These are phyloP conservation scores for Camelus bactrianus DNA, from an alignment of 2,113 vertebrate species.

Conservation along the genomic window DNA sequence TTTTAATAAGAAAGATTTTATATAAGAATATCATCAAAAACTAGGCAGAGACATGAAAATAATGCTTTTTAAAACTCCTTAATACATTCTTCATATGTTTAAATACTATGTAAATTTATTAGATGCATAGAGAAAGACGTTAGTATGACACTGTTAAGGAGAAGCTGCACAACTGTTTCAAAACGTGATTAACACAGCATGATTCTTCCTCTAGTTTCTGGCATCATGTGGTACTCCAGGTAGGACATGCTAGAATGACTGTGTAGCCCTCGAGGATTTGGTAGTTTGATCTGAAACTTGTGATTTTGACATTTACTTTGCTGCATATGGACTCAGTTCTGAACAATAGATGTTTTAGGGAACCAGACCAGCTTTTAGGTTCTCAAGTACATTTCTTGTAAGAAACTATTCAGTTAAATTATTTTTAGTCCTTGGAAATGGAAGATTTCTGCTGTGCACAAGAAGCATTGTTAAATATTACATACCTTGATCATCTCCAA, in stretches of 20 bases:
- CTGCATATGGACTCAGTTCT: neutral
- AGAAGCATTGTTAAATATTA: slow-evolving; percentile 38
- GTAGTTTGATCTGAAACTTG: slow-evolving; percentile 44
- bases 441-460: slow-evolving; percentile 18
- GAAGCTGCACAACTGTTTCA: neutral
- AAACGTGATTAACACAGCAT: neutral
- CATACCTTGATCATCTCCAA: neutral
- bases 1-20: slow-evolving; percentile 34
- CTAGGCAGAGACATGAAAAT: slow-evolving; percentile 29
- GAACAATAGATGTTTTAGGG: neutral
- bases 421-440: slow-evolving; percentile 39
- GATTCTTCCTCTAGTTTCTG: slow-evolving; percentile 13
- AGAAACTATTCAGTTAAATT: slow-evolving; percentile 22
- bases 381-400: neutral
- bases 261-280: neutral
- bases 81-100: slow-evolving; percentile 48
- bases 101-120: slow-evolving; percentile 11
- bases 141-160: neutral
- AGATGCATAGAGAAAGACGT: neutral
- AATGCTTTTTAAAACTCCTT: slow-evolving; percentile 16
- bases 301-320: slow-evolving; percentile 42
- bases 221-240: neutral
- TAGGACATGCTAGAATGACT: neutral
- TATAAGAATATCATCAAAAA: slow-evolving; percentile 4
- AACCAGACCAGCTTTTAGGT: slow-evolving; percentile 47